Percentiles rank a stretch among this genome's conserved stretches.
These are phyloP conservation scores for Clytia hemisphaerica DNA, from an alignment of 30 jellyfish, hydroid and myxozoan species.

Conservation along the genomic window DNA sequence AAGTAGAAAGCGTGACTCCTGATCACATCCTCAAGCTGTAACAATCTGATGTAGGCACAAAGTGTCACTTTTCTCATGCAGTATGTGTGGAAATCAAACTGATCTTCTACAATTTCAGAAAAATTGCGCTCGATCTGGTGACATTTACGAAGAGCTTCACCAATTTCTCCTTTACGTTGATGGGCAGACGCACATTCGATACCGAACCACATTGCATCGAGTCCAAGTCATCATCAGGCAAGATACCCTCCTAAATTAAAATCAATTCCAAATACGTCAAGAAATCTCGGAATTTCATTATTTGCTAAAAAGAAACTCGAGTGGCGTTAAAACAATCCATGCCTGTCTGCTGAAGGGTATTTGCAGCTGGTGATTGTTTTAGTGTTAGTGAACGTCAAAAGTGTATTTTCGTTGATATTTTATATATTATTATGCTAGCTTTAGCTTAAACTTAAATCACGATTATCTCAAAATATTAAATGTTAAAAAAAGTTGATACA, in stretches of 20 bases:
- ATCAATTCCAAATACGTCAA: not conserved
- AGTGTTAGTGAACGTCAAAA: too few relatives aligned
- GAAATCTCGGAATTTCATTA: not conserved
- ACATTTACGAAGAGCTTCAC: constrained; percentile 92
- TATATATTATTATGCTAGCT: too few relatives aligned
- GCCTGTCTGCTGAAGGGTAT: too few relatives aligned
- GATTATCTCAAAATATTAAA: too few relatives aligned
- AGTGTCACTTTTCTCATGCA: constrained; percentile 96
- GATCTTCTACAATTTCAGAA: constrained; percentile 87
- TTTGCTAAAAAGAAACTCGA: not conserved
- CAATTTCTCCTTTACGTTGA: constrained; percentile 64
- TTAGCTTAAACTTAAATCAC: too few relatives aligned
- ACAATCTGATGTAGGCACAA: constrained; percentile 83
- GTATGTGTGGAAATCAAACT: constrained; percentile 94
- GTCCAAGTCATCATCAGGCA: constrained; percentile 87
- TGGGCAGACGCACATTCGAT: constrained; percentile 89
- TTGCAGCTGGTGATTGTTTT: too few relatives aligned
- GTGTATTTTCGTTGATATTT: too few relatives aligned
- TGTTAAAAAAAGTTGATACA: too few relatives aligned
- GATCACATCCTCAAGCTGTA: constrained; percentile 87
- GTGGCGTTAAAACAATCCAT: too few relatives aligned
- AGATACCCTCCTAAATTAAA: constrained; percentile 68
- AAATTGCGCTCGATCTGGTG: constrained; percentile 87
- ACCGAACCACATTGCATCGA: constrained; percentile 99
- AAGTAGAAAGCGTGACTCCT: constrained; percentile 90